Conservation (phyloP, 1,140 invertebrate species). For the Calephelis nemesis region DNA sequence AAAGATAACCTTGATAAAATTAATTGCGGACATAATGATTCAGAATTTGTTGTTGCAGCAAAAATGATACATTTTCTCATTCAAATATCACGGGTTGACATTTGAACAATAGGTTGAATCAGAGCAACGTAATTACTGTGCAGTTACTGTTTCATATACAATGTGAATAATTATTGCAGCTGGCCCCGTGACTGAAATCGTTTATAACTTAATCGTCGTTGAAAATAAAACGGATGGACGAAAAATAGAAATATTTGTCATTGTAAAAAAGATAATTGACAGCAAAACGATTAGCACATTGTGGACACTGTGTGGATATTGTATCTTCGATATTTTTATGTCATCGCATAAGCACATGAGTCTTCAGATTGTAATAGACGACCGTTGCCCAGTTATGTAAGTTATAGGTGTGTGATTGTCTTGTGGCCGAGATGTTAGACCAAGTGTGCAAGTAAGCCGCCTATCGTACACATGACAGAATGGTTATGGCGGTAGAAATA, state of each 20-base stretch:
- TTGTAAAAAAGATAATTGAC: conserved; percentile 9
- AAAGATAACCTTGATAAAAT: conserved; percentile 35
- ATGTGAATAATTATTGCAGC: conserved; percentile 67
- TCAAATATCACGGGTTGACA: conserved; percentile 46
- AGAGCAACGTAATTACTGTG: conserved; percentile 63
- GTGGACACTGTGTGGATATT: too few species aligned
- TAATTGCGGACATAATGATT: conserved; percentile 37
- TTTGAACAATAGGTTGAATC: conserved; percentile 74
- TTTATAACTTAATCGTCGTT: conserved; percentile 53
- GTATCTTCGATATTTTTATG: too few species aligned
- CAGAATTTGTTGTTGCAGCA: conserved; percentile 46
- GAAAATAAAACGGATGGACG: conserved; percentile 52
- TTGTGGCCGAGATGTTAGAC: too few species aligned
- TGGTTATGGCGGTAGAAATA: too few species aligned
- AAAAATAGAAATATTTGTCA: conserved; percentile 34
- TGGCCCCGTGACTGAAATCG: conserved; percentile 61
- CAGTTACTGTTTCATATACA: conserved; percentile 69
- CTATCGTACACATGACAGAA: too few species aligned
- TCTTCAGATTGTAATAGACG: too few species aligned
- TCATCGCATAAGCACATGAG: too few species aligned
- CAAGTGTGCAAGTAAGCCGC: too few species aligned
- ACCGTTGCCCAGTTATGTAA: too few species aligned
- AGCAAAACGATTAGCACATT: not conserved
- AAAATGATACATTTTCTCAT: conserved; percentile 50
- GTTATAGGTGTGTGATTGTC: too few species aligned